Conservation (phyloP, 2,888 invertebrate genomes). For the Melolontha melolontha region DNA sequence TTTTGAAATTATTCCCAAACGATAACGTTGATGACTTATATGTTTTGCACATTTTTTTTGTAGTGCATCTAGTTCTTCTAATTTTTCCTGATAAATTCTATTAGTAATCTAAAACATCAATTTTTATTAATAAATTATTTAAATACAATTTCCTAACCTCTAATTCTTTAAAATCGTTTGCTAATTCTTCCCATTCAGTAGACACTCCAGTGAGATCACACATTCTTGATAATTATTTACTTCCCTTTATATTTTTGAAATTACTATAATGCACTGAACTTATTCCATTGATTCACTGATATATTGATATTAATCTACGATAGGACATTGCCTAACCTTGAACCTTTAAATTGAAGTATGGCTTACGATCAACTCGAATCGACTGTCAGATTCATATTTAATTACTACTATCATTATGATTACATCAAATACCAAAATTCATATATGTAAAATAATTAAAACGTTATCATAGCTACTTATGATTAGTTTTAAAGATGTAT, state of each 20-base stretch:
- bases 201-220: slow-evolving; percentile 54
- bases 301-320: slow-evolving; percentile 19
- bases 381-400: no score
- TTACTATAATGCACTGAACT: neutral
- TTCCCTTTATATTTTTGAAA: neutral
- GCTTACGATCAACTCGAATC: no score
- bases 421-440: no score
- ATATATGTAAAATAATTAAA: no score
- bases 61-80: slow-evolving; percentile 85
- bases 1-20: slow-evolving; percentile 84
- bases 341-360: slow-evolving; percentile 16
- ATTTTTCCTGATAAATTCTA: slow-evolving; percentile 84
- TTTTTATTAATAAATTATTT: slow-evolving; percentile 27
- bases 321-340: slow-evolving; percentile 24
- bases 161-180: slow-evolving; percentile 81
- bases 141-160: slow-evolving; percentile 72
- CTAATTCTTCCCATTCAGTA: slow-evolving; percentile 83
- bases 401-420: no score
- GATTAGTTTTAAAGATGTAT: no score
- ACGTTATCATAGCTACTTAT: no score
- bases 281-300: slow-evolving; percentile 15
- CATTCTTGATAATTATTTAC: slow-evolving; percentile 49
- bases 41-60: slow-evolving; percentile 91
- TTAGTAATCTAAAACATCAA: slow-evolving; percentile 74
- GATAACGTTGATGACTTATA: slow-evolving; percentile 91